A percentile compares a stretch with the other conserved stretches of the same genome.
These are phyloP conservation scores for Rhinichthys osculus DNA, from an alignment of 2,797 vertebrate genomes.

Conservation along the genomic window DNA sequence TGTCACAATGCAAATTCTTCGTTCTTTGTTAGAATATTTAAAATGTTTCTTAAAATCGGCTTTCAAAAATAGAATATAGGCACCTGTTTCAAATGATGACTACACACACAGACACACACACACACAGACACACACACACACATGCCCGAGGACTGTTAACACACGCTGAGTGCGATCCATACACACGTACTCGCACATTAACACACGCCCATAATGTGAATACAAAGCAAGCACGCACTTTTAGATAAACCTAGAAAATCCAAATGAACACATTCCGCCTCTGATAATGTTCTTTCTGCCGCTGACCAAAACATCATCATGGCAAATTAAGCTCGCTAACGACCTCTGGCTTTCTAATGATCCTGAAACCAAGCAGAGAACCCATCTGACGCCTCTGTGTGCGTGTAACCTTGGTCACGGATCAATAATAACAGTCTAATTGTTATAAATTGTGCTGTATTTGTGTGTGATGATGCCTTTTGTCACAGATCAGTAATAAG, in stretches of 20 bases:
- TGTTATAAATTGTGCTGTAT: conserved; percentile 28
- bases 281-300: conserved; percentile 45
- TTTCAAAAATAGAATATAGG: not conserved
- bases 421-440: conserved; percentile 31
- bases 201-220: not conserved
- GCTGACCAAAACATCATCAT: conserved; percentile 70
- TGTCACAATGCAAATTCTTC: not conserved
- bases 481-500: conserved; percentile 46
- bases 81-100: conserved; percentile 7
- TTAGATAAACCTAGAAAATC: conserved; percentile 19
- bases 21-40: not conserved
- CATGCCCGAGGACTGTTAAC: conserved; percentile 2
- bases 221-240: conserved; percentile 19
- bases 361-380: conserved; percentile 72
- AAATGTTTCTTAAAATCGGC: not conserved
- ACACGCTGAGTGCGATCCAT: not conserved
- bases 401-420: conserved; percentile 49
- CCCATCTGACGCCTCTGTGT: conserved; percentile 27
- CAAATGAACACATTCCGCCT: not conserved
- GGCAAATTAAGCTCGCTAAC: conserved; percentile 72
- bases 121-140: not conserved
- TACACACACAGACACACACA: not conserved
- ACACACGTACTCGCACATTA: conserved; percentile 14
- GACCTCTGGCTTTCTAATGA: conserved; percentile 61
- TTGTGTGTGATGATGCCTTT: conserved; percentile 33